phyloP scores from a whole-genome alignment of 2,113 vertebrate genomes.

The Festucalex cinctus region DNA sequence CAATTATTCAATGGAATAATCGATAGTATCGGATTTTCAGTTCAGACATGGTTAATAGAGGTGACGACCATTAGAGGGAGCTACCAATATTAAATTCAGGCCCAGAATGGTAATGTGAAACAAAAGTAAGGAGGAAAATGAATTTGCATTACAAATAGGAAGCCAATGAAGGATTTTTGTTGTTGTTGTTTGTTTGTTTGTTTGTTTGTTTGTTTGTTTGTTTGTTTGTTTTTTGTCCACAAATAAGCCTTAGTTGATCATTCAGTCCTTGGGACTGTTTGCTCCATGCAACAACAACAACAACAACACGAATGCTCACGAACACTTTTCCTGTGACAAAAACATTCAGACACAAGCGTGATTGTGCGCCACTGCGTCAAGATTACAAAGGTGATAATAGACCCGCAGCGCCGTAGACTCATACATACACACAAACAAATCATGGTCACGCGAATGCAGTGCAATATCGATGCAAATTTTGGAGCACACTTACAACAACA shows the following conservation, averaged over 20 bases:
- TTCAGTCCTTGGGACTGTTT: slow-evolving; percentile 9
- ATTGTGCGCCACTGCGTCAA: slow-evolving; percentile 37
- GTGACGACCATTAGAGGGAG: neutral
- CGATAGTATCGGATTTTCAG: too few relatives aligned
- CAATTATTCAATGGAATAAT: too few relatives aligned
- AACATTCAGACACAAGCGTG: slow-evolving; percentile 23
- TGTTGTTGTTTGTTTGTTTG: neutral
- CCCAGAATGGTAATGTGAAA: too few relatives aligned
- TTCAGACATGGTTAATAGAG: neutral
- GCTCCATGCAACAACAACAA: neutral
- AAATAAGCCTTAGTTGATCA: slow-evolving; percentile 15
- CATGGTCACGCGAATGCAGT: slow-evolving; percentile 41
- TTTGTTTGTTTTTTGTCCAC: neutral
- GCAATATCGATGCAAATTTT: slow-evolving; percentile 75
- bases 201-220: neutral
- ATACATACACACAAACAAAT: slow-evolving; percentile 38
- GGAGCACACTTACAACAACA: slow-evolving; percentile 49
- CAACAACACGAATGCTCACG: slow-evolving; percentile 7
- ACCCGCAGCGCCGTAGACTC: slow-evolving; percentile 33
- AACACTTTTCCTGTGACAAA: slow-evolving; percentile 16
- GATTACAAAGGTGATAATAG: slow-evolving; percentile 67
- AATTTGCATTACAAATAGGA: neutral
- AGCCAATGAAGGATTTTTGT: neutral
- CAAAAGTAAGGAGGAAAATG: neutral
- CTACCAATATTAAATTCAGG: neutral